Evolutionary conservation across 1,140 invertebrate species (phyloP).

Genomic region (Oppia nitens): DNA sequence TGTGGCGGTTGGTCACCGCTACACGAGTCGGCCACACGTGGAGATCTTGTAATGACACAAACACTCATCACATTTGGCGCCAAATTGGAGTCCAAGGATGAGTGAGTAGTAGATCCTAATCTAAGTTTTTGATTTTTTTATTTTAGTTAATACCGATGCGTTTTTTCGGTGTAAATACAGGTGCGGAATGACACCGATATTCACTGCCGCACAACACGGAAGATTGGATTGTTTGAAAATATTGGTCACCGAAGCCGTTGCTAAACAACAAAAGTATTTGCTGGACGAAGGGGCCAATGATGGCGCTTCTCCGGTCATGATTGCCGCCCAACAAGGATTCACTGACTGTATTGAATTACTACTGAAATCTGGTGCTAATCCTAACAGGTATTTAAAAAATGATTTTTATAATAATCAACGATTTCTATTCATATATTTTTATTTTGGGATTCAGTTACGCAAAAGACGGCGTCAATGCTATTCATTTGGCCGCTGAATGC

Average conservation of each 20-base stretch:
- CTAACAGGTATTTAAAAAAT: slow-evolving; percentile 25
- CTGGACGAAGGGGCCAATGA: slow-evolving; percentile 27
- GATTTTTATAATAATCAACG: no score
- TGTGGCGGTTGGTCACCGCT: slow-evolving; percentile 25
- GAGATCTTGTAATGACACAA: slow-evolving; percentile 19
- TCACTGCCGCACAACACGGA: slow-evolving; percentile 28
- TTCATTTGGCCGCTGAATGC: slow-evolving; percentile 28
- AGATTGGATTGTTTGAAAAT: slow-evolving; percentile 23
- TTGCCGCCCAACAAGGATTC: slow-evolving; percentile 29
- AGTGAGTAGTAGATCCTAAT: no score
- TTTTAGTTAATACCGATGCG: no score
- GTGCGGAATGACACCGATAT: slow-evolving; percentile 28
- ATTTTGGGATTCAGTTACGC: no score
- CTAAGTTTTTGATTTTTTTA: no score
- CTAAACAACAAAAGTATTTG: slow-evolving; percentile 21
- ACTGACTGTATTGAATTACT: slow-evolving; percentile 25
- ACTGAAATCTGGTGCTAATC: slow-evolving; percentile 25
- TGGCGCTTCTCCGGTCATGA: slow-evolving; percentile 28
- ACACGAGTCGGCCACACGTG: slow-evolving; percentile 24
- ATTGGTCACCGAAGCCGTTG: slow-evolving; percentile 21
- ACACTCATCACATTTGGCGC: slow-evolving; percentile 25
- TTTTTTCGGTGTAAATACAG: no score
- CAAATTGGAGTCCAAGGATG: slow-evolving; percentile 24
- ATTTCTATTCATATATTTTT: no score
- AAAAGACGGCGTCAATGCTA: slow-evolving; percentile 24